phyloP scores from a whole-genome alignment of 2,113 vertebrate genomes.

The Oreocharis arfaki region DNA sequence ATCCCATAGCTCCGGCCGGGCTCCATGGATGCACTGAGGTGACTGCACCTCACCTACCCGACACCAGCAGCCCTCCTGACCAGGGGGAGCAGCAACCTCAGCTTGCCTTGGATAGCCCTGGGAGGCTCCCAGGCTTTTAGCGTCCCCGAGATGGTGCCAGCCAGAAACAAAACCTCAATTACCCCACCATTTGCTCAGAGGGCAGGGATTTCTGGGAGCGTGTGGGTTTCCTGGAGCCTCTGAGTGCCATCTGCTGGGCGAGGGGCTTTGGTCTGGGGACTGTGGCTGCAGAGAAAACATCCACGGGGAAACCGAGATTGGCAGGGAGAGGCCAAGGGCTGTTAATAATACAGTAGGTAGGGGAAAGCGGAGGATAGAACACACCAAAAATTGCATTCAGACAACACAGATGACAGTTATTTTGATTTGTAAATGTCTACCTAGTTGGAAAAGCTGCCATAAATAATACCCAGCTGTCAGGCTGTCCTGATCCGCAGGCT shows the following conservation, averaged over 20 bases:
- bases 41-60: not conserved
- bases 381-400: constrained; percentile 43
- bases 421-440: constrained; percentile 72
- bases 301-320: not conserved
- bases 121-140: not conserved
- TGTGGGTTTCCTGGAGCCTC: not conserved
- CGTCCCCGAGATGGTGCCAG: not conserved
- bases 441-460: constrained; percentile 56
- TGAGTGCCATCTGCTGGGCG: constrained; percentile 39
- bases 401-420: constrained; percentile 63
- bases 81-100: not conserved
- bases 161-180: not conserved
- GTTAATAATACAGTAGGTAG: constrained; percentile 36
- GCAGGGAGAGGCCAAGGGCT: constrained; percentile 1
- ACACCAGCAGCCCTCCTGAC: not conserved
- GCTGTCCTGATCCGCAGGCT: not conserved
- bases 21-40: not conserved
- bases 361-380: constrained; percentile 23
- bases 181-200: rapidly evolving
- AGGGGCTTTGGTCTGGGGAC: not conserved
- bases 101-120: not conserved
- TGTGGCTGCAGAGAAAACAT: not conserved
- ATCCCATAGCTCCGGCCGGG: not conserved
- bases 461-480: constrained; percentile 64
- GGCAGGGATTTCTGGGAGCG: not conserved